These are phyloP conservation scores for Ormyrus pomaceus DNA, from an alignment of 2,888 invertebrate genomes.

Conservation along the genomic window DNA sequence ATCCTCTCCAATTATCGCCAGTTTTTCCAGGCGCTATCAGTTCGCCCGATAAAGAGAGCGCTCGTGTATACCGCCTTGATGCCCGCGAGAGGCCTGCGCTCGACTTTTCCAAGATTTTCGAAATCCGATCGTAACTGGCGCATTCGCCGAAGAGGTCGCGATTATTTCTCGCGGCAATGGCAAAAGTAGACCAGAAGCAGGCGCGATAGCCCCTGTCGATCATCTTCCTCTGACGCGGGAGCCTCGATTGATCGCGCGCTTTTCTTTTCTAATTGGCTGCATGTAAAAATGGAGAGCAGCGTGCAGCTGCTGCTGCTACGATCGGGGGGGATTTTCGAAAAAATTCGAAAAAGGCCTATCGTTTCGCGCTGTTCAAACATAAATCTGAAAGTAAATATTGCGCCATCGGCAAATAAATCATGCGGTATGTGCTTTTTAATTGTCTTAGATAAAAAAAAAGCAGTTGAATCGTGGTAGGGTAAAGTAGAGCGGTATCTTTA, in stretches of 20 bases:
- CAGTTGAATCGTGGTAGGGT: too few species aligned
- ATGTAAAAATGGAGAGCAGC: constrained; percentile 1
- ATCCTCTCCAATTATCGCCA: constrained; percentile 28
- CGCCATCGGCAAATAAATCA: too few species aligned
- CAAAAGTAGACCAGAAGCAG: constrained; percentile 24
- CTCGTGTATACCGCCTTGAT: not conserved
- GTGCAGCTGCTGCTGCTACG: not conserved
- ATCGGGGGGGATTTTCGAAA: too few species aligned
- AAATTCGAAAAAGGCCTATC: too few species aligned
- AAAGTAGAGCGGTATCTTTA: too few species aligned
- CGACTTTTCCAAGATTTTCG: constrained; percentile 40
- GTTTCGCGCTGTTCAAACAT: too few species aligned
- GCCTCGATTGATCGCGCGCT: not conserved
- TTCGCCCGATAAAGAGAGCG: not conserved
- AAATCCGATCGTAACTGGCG: constrained; percentile 35
- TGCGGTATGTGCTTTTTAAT: too few species aligned
- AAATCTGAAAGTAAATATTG: too few species aligned
- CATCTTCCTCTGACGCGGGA: constrained; percentile 11
- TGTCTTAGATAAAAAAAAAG: too few species aligned
- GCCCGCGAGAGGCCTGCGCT: not conserved
- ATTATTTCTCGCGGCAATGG: not conserved
- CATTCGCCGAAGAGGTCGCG: constrained; percentile 19
- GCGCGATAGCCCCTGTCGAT: constrained; percentile 47
- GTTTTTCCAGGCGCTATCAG: constrained; percentile 17
- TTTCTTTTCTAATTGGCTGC: not conserved